Conservation (phyloP, 2,888 invertebrate species). For the Lampropteryx suffumata region DNA sequence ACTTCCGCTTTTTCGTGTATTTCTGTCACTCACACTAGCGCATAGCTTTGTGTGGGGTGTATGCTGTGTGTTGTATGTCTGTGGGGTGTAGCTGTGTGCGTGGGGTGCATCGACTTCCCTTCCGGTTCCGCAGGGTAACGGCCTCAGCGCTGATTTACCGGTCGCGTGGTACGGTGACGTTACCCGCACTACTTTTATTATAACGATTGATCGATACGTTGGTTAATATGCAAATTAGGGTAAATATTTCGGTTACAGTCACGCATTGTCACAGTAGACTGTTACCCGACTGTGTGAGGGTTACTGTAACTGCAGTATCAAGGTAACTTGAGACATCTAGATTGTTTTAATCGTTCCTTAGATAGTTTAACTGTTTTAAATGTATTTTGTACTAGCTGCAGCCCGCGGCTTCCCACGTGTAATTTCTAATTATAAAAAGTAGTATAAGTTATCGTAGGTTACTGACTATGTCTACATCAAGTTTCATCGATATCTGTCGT, state of each 20-base stretch:
- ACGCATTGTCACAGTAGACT: constrained; percentile 7
- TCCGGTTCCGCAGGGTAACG: constrained; percentile 76
- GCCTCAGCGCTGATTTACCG: constrained; percentile 74
- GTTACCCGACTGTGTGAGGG: not conserved
- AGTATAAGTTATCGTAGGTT: too few relatives aligned
- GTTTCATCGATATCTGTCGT: too few relatives aligned
- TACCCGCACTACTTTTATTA: constrained; percentile 49
- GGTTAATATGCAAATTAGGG: constrained; percentile 31
- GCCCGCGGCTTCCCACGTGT: too few relatives aligned
- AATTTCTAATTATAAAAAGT: too few relatives aligned
- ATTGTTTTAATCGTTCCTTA: too few relatives aligned
- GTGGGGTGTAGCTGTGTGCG: constrained; percentile 46
- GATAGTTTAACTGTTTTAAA: too few relatives aligned
- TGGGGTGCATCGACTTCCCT: constrained; percentile 79
- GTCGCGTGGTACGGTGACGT: constrained; percentile 74
- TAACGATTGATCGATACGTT: constrained; percentile 46
- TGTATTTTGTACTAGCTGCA: too few relatives aligned
- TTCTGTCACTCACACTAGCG: constrained; percentile 64
- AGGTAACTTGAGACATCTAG: too few relatives aligned
- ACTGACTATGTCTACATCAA: too few relatives aligned
- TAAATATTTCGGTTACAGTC: constrained; percentile 18
- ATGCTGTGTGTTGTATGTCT: too few relatives aligned
- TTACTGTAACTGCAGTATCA: not conserved
- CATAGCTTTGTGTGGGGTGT: constrained; percentile 19
- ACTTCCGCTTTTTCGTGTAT: constrained; percentile 73